These are phyloP conservation scores for Drosophila yooni DNA, from an alignment of 2,888 invertebrate genomes.

Conservation along the genomic window DNA sequence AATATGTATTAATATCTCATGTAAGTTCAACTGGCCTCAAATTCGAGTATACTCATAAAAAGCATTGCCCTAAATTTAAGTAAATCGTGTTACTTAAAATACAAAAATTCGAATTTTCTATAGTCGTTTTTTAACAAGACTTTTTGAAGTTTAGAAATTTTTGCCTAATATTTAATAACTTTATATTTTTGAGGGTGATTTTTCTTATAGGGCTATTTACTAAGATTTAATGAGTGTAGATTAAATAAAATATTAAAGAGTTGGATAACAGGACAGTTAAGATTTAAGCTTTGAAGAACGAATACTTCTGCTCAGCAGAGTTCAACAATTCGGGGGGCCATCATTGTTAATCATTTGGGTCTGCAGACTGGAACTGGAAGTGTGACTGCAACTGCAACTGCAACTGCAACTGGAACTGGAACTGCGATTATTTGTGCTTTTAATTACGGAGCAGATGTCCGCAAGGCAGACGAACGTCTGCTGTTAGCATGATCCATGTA, in stretches of 20 bases:
- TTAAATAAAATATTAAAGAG: too few species aligned
- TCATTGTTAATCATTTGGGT: conserved; percentile 40
- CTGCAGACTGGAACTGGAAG: conserved; percentile 3
- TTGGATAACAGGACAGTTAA: too few species aligned
- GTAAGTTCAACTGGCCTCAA: neutral
- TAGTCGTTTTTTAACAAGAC: too few species aligned
- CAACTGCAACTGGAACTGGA: neutral
- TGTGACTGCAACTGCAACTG: neutral
- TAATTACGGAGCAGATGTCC: conserved; percentile 45
- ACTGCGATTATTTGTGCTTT: conserved; percentile 11
- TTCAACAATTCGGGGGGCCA: conserved; percentile 29
- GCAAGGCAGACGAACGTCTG: conserved; percentile 13
- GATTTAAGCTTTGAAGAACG: neutral
- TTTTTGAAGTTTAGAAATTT: too few species aligned
- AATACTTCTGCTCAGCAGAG: neutral
- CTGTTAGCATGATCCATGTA: conserved; percentile 51
- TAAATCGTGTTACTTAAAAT: neutral
- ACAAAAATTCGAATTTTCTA: neutral
- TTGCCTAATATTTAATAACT: too few species aligned
- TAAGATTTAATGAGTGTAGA: too few species aligned
- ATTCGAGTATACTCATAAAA: neutral
- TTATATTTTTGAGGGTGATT: too few species aligned
- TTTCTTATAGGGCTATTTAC: too few species aligned
- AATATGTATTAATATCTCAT: neutral
- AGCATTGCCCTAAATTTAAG: too few species aligned